These are phyloP conservation scores for Gymnorhina tibicen DNA, from an alignment of 2,113 vertebrate genomes.

Conservation along the genomic window DNA sequence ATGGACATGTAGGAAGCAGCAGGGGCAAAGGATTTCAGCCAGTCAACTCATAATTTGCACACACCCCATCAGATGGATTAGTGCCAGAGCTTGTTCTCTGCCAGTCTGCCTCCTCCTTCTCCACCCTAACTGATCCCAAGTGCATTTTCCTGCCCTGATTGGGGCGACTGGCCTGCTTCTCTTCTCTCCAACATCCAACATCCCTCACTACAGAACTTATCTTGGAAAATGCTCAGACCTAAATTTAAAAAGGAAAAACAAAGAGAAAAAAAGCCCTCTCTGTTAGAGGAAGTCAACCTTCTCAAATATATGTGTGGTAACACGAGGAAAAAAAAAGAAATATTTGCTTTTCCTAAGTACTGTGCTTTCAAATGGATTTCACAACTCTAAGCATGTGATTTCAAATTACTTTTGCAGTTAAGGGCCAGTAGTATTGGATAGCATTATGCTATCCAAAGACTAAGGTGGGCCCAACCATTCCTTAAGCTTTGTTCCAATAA, in stretches of 20 bases:
- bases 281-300: neutral
- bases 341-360: neutral
- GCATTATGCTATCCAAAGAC: neutral
- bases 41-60: neutral
- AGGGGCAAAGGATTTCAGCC: neutral
- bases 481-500: neutral
- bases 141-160: neutral
- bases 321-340: neutral
- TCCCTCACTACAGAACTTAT: neutral
- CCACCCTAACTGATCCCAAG: neutral
- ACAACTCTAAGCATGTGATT: neutral
- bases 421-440: neutral
- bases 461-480: neutral
- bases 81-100: neutral
- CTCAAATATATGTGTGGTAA: neutral
- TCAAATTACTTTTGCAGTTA: neutral
- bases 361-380: neutral
- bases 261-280: neutral
- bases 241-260: neutral
- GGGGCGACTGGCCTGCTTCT: neutral
- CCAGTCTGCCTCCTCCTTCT: neutral
- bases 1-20: neutral
- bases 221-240: neutral
- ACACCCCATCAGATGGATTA: neutral
- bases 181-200: neutral